Percentiles rank a stretch among this genome's conserved stretches.
These are phyloP conservation scores for Archegozetes longisetosus DNA, from an alignment of 1,140 invertebrate genomes.

Conservation along the genomic window DNA sequence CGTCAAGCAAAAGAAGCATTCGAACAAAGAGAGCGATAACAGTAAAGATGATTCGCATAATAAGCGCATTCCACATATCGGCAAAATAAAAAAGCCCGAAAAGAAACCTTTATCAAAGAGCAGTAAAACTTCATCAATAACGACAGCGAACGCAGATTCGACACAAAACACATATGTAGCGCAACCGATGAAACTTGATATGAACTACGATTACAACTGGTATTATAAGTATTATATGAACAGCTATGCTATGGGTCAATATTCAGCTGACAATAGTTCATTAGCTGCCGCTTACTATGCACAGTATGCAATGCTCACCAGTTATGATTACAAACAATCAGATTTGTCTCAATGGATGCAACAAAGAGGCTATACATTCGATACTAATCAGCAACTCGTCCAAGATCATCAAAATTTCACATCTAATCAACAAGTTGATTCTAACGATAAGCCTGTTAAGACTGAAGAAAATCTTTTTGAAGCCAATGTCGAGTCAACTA, in stretches of 20 bases:
- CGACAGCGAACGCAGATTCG: neutral
- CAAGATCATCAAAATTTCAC: neutral
- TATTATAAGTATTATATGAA: conserved; percentile 15
- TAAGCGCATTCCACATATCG: neutral
- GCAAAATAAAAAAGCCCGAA: neutral
- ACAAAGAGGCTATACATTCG: conserved; percentile 1
- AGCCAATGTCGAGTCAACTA: neutral
- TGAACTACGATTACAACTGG: conserved; percentile 15
- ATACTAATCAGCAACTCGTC: neutral
- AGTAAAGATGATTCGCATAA: neutral
- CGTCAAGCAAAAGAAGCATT: neutral
- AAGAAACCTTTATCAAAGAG: neutral
- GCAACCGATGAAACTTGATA: conserved; percentile 7
- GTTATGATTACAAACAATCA: conserved; percentile 10
- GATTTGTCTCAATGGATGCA: conserved; percentile 9
- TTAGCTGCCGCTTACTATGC: conserved; percentile 10
- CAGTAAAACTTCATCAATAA: neutral
- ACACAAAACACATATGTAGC: neutral
- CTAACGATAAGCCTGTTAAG: neutral
- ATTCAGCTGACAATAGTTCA: neutral
- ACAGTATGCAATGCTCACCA: conserved; percentile 12
- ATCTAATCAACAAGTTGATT: too few species aligned
- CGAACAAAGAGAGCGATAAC: neutral
- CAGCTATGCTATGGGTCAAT: neutral
- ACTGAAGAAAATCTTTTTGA: neutral